Percentiles rank a stretch among this genome's conserved stretches.
phyloP scores from a whole-genome alignment of 2,888 invertebrate species.

The Lymantria monacha region DNA sequence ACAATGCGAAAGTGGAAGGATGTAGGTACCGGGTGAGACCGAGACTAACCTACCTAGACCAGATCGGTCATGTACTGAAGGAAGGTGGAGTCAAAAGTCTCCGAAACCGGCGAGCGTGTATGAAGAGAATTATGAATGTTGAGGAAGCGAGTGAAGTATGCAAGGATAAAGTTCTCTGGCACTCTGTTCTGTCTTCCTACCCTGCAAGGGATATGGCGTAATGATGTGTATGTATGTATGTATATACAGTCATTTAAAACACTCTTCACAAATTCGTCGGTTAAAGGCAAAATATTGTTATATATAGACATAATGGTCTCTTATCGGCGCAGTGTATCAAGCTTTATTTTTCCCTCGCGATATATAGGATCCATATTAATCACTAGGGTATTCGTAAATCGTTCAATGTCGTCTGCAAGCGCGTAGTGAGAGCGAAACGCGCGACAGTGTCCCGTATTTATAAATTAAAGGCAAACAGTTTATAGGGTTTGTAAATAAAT shows the following conservation, averaged over 20 bases:
- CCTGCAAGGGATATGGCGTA: no score
- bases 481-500: slow-evolving; percentile 2
- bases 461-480: slow-evolving; percentile 24
- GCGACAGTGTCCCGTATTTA: slow-evolving; percentile 38
- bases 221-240: neutral
- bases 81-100: no score
- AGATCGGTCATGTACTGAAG: no score
- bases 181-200: no score
- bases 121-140: no score
- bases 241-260: slow-evolving; percentile 28
- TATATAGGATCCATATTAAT: slow-evolving; percentile 43
- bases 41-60: no score
- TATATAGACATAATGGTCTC: slow-evolving; percentile 32
- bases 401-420: slow-evolving; percentile 48
- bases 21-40: no score
- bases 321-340: slow-evolving; percentile 24
- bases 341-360: slow-evolving; percentile 36
- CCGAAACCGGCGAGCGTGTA: no score
- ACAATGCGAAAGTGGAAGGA: no score
- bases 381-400: slow-evolving; percentile 46
- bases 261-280: slow-evolving; percentile 10
- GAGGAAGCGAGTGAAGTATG: no score
- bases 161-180: no score
- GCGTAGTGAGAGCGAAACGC: slow-evolving; percentile 44
- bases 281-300: slow-evolving; percentile 24